phyloP scores from a whole-genome alignment of 2,113 vertebrate genomes.

The Ivindomyrus marchei region DNA sequence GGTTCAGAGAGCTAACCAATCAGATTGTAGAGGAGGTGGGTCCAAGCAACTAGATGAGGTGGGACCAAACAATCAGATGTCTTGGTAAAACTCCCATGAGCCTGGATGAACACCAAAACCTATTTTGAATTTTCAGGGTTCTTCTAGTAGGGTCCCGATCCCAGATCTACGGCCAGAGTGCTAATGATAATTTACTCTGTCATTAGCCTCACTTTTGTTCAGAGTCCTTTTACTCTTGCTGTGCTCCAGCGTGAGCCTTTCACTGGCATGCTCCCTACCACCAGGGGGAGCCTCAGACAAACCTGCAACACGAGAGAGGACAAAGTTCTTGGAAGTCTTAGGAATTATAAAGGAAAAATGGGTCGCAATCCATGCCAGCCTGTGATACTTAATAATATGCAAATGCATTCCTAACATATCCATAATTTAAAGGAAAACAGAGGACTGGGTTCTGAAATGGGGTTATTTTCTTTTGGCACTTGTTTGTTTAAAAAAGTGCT shows the following conservation, averaged over 20 bases:
- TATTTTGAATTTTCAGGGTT: neutral
- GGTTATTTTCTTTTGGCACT: neutral
- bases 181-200: neutral
- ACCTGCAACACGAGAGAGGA: neutral
- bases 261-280: neutral
- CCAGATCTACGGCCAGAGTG: neutral
- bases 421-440: neutral
- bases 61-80: neutral
- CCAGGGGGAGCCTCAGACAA: neutral
- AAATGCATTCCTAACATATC: neutral
- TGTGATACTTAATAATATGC: neutral
- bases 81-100: neutral
- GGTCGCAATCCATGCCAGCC: neutral
- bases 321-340: neutral
- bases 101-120: neutral
- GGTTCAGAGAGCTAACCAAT: neutral
- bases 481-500: neutral
- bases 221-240: neutral
- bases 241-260: neutral
- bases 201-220: neutral
- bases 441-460: neutral
- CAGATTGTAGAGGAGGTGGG: neutral
- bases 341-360: neutral
- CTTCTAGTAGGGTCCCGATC: neutral
- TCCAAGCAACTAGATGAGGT: too few relatives aligned